Base-by-base conservation (phyloP, 92 coral and sea anemone species). In the Porites rus region DNA sequence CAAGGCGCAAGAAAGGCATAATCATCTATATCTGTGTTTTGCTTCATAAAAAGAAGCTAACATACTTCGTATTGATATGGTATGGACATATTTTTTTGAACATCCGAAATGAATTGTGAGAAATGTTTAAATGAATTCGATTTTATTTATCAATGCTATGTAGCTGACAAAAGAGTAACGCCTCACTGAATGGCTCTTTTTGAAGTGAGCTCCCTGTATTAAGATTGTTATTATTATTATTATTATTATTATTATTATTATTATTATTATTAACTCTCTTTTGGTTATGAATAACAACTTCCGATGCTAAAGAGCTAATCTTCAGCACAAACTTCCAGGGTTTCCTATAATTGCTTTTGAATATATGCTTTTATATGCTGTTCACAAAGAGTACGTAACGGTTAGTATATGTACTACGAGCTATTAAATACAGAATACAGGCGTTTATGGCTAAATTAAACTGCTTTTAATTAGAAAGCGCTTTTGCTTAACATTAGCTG, bases 1-100 rank as follows among this genome's bases (percentile, higher is more conserved):
- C 70, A 65, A 65, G 70, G 70, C 70, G 70, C 70, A 65, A 65
- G 70, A 65, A 20, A 65, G n/a, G 70, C 70, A 65, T 65, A 65
- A 65, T 65, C 70, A 65, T 65, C 70, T 18, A 18, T 65, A 13
- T 65, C n/a, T 65, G 38, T 65, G 46, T 38, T 38, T 3, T 38
- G 46, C 46, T 65, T 65, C 70, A 65, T 65, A 65, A 65, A 65
- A 65, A 65, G 70, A 65, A 65, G 2, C n/a, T 20, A 65, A 65
- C 70, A 65, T 65, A 65, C 70, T 65, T 65, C 70, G 70, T 65
- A 65, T 19, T 65, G 70, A 31, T 65, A 19, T 65, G 70, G 25
- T 65, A 65, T 65, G 70, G 21, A 65, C 38, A 65, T 65, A 65
- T 16, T 65, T 65, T 65, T 65, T 65, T 65, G 70, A 65, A 18